Evolutionary conservation across 2,797 vertebrate species (phyloP), one percentile per base, ranked within the genome.

Genomic region (Limosa lapponica): DNA sequence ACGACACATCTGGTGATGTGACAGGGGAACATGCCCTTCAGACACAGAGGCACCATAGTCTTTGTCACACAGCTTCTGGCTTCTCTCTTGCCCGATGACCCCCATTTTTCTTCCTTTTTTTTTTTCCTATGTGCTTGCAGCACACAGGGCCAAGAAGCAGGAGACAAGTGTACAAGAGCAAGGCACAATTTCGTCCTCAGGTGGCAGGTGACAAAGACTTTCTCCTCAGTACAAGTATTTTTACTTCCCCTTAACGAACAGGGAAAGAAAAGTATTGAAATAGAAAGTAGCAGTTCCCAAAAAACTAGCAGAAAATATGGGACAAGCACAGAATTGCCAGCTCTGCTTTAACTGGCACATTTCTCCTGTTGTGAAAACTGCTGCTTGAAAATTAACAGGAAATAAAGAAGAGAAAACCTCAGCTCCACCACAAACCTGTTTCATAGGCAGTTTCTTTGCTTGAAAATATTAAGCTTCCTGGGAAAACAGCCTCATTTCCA

Each of bases 1-100:
- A n/a, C 0, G 0, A 81, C 37, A 57, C 39, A 74, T 25, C 28
- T 78, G 18, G 49, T 11, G 20, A 74, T 59, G 19, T 0, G 1
- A 86, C 44, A 88, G 32, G 49, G 16, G 11, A 80, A 88, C 16
- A 6, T 13, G 57, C 34, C 69, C 57, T 62, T 46, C 8, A 4
- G 52, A 61, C 24, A 75, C 30, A 41, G 0, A 0, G 30, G 20
- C 69, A 88, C 24, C 37, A 49, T 4, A 86, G n/a, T 4, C 30
- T 58, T 39, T 73, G 43, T 24, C 74, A 93, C 65, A 62, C 48
- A 71, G 52, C 19, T 77, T 86, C 72, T 90, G 71, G 12, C 41
- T 49, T 65, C 57, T 62, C 36, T 59, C 52, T 57, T 74, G 28
- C 17, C 44, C 57, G 23, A 66, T 39, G 24, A 36, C 2, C 4